Evolutionary conservation across 2,888 invertebrate genomes (phyloP).

Genomic region (Cataglyphis altisquamis): DNA sequence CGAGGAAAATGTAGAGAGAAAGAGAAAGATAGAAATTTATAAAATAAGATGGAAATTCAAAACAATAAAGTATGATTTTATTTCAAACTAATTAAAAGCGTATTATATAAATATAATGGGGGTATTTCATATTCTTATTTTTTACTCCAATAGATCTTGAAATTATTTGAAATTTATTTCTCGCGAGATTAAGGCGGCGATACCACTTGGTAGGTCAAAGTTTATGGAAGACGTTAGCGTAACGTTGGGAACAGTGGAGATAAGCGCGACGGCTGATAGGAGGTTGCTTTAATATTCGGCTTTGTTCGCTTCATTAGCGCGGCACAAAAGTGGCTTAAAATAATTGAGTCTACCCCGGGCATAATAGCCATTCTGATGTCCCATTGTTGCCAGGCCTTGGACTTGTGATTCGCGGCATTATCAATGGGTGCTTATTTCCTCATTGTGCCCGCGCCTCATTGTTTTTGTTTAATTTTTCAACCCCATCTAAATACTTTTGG

Average conservation of each 20-base stretch:
- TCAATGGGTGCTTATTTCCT: constrained; percentile 78
- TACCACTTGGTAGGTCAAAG: constrained; percentile 24
- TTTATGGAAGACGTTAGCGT: constrained; percentile 58
- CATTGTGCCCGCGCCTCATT: constrained; percentile 73
- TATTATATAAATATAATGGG: not conserved
- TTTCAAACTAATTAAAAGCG: not conserved
- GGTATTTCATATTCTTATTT: not conserved
- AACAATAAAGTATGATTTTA: not conserved
- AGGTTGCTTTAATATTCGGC: constrained; percentile 80
- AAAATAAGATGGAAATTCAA: not conserved
- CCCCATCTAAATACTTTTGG: constrained; percentile 58
- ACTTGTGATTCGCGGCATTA: constrained; percentile 78
- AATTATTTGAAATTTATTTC: constrained; percentile 31
- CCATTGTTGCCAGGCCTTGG: constrained; percentile 80
- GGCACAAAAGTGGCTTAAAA: constrained; percentile 84
- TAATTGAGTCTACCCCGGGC: constrained; percentile 83
- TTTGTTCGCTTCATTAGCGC: constrained; percentile 84
- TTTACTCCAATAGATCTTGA: not conserved
- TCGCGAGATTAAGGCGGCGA: not conserved
- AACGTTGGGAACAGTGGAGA: constrained; percentile 53
- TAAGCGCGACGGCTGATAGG: constrained; percentile 65
- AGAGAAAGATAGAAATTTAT: not conserved
- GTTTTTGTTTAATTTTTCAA: constrained; percentile 78
- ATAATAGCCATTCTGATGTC: constrained; percentile 83
- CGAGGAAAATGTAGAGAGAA: not conserved